Base-by-base conservation (phyloP, 2,888 invertebrate genomes). In the Metellina segmentata region DNA sequence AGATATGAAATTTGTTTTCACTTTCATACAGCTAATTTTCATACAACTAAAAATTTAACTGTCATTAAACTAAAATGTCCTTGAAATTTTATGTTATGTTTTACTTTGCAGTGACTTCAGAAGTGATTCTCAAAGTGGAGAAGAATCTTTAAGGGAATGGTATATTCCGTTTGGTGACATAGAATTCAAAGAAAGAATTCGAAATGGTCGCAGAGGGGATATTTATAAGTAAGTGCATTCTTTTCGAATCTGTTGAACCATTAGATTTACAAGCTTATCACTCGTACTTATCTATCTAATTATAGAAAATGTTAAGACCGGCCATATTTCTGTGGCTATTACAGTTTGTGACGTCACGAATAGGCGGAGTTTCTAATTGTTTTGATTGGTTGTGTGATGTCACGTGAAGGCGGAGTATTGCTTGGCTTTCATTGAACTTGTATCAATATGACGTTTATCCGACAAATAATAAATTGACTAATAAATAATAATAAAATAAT, bases 91-190 rank as follows among this genome's bases (percentile, higher is more conserved):
- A 61, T 9, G 0, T 61, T 61, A 7, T 19, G 20, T 74, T 74
- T 19, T 34, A 0, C 13, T 53, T 52, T 82, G n/a, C 51, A 91
- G 91, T 87, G 91, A 91, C 53, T 91, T 91, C 61, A 82, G 91
- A 5, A 86, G 72, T n/a, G 92, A 92, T 70, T 89, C 87, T 8
- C 89, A 89, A 19, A 92, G 72, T 71, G 89, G 87, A 0, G 92
- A 92, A 87, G 93, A 93, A 70, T 88, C 93, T 5, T 89, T 94
- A 19, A 94, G 94, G 61, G 95, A 95, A 91, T 95, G 95, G 94
- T 94, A 94, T 79, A 95, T 95, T 85, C 94, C 95, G 2, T 94
- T 93, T 86, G 92, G 93, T 6, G 95, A 95, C 91, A 93, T 95
- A 16, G 94, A 94, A 81, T 94, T 95, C 82, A 94, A 93, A 8